Percentiles rank a stretch among this genome's conserved stretches.
Conservation (phyloP, 2,113 vertebrate genomes). For the Phocoena sinus region DNA sequence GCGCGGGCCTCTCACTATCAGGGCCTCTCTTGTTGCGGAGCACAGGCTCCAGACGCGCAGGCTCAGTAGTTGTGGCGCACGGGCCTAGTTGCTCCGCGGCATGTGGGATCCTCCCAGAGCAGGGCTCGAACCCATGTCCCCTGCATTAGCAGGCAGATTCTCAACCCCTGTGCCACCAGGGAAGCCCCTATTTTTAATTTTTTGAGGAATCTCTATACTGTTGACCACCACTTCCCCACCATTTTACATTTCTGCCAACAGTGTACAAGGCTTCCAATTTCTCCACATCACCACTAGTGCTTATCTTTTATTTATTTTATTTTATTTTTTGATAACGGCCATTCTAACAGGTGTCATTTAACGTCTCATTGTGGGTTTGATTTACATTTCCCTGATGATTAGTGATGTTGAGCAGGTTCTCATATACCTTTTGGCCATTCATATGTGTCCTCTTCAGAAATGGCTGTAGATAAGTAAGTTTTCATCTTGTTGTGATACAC, state of each 20-base stretch:
- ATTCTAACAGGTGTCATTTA: background rate
- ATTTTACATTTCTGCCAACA: background rate
- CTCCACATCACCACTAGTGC: background rate
- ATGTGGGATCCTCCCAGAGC: no score
- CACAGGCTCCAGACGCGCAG: no score
- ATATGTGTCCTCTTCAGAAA: background rate
- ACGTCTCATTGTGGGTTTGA: background rate
- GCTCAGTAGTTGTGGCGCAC: no score
- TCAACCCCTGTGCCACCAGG: no score
- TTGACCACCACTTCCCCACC: background rate
- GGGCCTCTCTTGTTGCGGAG: no score
- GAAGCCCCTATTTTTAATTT: background rate
- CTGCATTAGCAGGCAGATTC: no score
- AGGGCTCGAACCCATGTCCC: no score
- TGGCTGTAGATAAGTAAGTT: background rate
- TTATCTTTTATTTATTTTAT: no score
- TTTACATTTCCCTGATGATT: background rate
- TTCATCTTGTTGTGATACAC: background rate
- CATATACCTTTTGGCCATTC: background rate
- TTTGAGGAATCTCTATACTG: background rate
- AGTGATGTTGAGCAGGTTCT: background rate
- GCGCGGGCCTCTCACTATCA: no score
- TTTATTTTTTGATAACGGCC: background rate
- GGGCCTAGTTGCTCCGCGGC: no score
- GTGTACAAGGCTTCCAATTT: no score